phyloP scores from a whole-genome alignment of 2,888 invertebrate genomes.

The Ennomos quercinarius region DNA sequence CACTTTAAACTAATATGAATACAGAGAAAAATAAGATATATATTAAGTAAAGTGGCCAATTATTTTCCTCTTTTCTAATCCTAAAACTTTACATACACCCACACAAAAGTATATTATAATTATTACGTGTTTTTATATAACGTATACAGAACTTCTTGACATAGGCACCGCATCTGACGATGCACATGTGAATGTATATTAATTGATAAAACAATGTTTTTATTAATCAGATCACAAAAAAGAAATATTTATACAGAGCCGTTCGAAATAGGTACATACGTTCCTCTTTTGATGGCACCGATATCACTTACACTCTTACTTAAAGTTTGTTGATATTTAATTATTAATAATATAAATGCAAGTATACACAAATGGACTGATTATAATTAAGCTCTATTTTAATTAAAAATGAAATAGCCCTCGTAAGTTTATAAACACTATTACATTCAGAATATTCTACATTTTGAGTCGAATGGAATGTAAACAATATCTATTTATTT shows the following conservation, averaged over 20 bases:
- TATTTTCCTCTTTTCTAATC: conserved; percentile 51
- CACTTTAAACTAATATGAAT: conserved; percentile 58
- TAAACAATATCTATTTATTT: conserved; percentile 41
- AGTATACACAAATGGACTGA: conserved; percentile 37
- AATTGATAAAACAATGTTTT: too few species aligned
- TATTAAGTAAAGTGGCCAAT: conserved; percentile 60
- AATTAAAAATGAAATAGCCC: conserved; percentile 31
- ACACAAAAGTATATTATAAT: conserved; percentile 30
- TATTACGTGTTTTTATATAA: conserved; percentile 6
- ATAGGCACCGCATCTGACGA: not conserved
- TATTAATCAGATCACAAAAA: too few species aligned
- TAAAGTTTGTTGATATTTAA: conserved; percentile 18
- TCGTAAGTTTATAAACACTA: conserved; percentile 17
- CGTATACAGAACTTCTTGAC: conserved; percentile 9
- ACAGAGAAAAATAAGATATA: conserved; percentile 47
- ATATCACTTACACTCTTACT: conserved; percentile 24
- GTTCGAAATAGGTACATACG: too few species aligned
- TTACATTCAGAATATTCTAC: conserved; percentile 39
- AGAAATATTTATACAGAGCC: too few species aligned
- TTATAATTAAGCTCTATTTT: conserved; percentile 36
- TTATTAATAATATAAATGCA: conserved; percentile 40
- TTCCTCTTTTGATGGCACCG: conserved; percentile 22
- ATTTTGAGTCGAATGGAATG: conserved; percentile 52
- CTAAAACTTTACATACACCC: conserved; percentile 41
- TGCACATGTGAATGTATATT: too few species aligned